A percentile compares a stretch with the other conserved stretches of the same genome.
Evolutionary conservation across 1,140 invertebrate genomes (phyloP).

Genomic region (Drosophila micromelanica): DNA sequence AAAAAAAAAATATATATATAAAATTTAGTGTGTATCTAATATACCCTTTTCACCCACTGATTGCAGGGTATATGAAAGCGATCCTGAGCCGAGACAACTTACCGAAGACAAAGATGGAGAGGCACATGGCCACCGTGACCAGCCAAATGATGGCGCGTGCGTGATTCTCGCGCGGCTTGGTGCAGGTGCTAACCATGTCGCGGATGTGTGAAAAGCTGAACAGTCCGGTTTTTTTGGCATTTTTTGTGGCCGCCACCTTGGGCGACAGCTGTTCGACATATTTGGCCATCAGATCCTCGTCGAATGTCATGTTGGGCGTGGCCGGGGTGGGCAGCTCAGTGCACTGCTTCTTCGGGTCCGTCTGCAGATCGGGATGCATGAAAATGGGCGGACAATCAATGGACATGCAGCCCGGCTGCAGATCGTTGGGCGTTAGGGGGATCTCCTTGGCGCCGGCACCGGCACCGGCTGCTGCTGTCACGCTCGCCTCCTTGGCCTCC

Average conservation of each 20-base stretch:
- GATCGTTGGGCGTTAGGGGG: conserved; percentile 53
- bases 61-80: too few species aligned
- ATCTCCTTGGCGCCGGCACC: conserved; percentile 44
- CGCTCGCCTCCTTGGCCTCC: neutral
- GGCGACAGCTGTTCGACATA: conserved; percentile 65
- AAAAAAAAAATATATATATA: too few species aligned
- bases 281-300: conserved; percentile 70
- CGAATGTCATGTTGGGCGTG: conserved; percentile 64
- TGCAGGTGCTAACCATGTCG: conserved; percentile 87
- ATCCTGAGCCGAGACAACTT: conserved; percentile 19
- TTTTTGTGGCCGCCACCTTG: conserved; percentile 39
- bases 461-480: neutral
- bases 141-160: conserved; percentile 87
- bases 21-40: too few species aligned
- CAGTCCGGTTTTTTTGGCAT: conserved; percentile 81
- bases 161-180: conserved; percentile 86
- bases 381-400: conserved; percentile 65
- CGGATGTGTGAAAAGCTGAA: conserved; percentile 86
- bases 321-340: conserved; percentile 55
- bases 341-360: neutral
- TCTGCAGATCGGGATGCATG: conserved; percentile 24
- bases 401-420: conserved; percentile 54
- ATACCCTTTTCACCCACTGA: too few species aligned
- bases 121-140: conserved; percentile 86
- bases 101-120: conserved; percentile 86